Evolutionary conservation across 2,888 invertebrate species (phyloP), one percentile per base, ranked within the genome.

Genomic region (Morinoia aosen): DNA sequence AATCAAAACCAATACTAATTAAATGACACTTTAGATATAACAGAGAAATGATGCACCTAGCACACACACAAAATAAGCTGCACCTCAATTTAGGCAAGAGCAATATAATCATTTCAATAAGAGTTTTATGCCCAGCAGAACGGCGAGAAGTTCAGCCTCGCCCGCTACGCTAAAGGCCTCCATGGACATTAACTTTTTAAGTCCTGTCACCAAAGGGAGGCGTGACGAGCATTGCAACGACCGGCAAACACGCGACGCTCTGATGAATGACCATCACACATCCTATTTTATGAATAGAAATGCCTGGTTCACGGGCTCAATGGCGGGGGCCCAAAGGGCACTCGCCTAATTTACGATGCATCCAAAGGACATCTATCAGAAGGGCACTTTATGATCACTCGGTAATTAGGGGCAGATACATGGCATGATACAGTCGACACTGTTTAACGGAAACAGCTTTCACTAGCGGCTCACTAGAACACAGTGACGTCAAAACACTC

Each of bases 141-240:
- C 48, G 48, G 48, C 48, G 48, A 48, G 76, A 76, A 76, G 76
- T 76, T 76, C 76, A 8, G 25, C 25, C 25, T 16, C 76, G 33
- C 25, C 76, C 33, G 76, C 3, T 76, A 76, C 25, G 16, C 76
- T 76, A 76, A 76, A 76, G 76, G 76, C 25, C 76, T 10, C 76
- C 10, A 33, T 19, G 76, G 25, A 76, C 76, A 76, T 76, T 76
- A 33, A 33, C 76, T 76, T 76, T 33, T 3, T 16, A 76, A 76
- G 76, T 76, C 76, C 76, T 76, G 76, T 76, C 76, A 76, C 76
- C 76, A 76, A 76, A 76, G 76, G 76, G 76, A 16, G 76, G 76
- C 76, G 33, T 33, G 19, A 8, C 25, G 25, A 25, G 76, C 16
- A 19, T 76, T 76, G 12, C 76, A 76, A 76, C 76, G 76, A 33